Conservation (phyloP, 2,888 invertebrate species). For the Unio delphinus region DNA sequence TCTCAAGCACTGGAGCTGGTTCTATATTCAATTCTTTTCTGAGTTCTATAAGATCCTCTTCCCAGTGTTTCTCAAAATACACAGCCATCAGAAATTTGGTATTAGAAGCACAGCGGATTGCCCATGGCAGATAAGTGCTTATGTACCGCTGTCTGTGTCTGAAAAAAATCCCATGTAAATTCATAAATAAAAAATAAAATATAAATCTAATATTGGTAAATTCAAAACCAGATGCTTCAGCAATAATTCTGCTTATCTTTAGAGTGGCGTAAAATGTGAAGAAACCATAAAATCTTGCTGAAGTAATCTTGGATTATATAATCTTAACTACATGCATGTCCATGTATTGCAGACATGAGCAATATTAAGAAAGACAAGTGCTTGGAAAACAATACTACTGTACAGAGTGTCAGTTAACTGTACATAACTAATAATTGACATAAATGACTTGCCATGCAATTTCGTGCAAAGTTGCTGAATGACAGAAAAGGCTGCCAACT, state of each 20-base stretch:
- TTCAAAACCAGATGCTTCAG: not conserved
- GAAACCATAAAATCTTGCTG: not conserved
- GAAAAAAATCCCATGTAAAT: slow-evolving; percentile 19
- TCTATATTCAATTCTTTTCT: slow-evolving; percentile 85
- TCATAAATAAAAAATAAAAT: not conserved
- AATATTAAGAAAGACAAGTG: no score
- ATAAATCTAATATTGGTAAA: not conserved
- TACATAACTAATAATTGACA: no score
- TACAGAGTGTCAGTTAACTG: no score
- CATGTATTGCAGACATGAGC: no score
- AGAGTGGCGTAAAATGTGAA: no score
- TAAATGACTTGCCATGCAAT: no score
- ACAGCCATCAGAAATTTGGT: slow-evolving; percentile 87
- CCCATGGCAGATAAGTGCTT: slow-evolving; percentile 73
- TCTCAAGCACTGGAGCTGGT: slow-evolving; percentile 38
- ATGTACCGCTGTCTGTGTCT: slow-evolving; percentile 77
- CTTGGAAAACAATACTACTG: no score
- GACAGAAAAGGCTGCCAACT: no score
- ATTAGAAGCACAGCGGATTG: slow-evolving; percentile 60
- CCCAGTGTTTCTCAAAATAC: slow-evolving; percentile 95
- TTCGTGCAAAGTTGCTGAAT: no score
- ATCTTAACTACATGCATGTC: no score
- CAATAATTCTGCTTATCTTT: no score
- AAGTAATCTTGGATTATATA: no score
- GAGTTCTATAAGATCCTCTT: slow-evolving; percentile 85